Base-by-base conservation (phyloP, 2,888 invertebrate genomes). In the Drosophila longiperda region DNA sequence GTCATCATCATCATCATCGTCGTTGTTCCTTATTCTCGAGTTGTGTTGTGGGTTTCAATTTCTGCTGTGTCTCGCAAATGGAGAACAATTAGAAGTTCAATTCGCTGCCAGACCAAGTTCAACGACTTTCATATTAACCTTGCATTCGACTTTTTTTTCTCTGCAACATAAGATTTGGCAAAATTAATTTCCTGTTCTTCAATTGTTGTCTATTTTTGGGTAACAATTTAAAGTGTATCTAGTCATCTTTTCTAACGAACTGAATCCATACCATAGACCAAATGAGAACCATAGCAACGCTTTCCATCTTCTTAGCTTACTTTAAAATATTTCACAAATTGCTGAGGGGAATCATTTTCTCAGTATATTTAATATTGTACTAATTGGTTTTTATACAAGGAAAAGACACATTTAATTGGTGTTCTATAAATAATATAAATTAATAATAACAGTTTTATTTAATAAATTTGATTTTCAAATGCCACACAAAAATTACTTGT, bases 151-250 rank as follows among this genome's bases (percentile, higher is more conserved):
- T 40, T 29, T 26, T 34, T 12, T 6, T 23, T 32, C 15, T 49
- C 40, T 42, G 15, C 48, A 26, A 29, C 15, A 4, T 17, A 15
- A 53, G 57, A 66, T 73, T 71, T 58, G 52, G 38, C 70, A 68
- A 78, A 80, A 73, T 63, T 65, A 67, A 84, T 82, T 84, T 84
- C 82, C 83, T 78, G 64, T 55, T 70, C 70, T 38, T 62, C 61
- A 49, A 61, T 66, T 60, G 45, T 61, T 38, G 63, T 59, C 42
- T 64, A 50, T 63, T 42, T 17, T 58, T 48, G 53, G 53, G 33
- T 17, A 17, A 15, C 50, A 38, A 50, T 49, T 12, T 3, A 63
- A 33, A 42, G 54, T 40, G 38, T 42, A 15, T 38, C 29, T 34
- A n/a, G 20, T 17, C 29, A 36, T 26, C 11, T 38, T 38, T 12